Base-by-base conservation (phyloP, 2,888 invertebrate genomes). In the Lasius fuliginosus region DNA sequence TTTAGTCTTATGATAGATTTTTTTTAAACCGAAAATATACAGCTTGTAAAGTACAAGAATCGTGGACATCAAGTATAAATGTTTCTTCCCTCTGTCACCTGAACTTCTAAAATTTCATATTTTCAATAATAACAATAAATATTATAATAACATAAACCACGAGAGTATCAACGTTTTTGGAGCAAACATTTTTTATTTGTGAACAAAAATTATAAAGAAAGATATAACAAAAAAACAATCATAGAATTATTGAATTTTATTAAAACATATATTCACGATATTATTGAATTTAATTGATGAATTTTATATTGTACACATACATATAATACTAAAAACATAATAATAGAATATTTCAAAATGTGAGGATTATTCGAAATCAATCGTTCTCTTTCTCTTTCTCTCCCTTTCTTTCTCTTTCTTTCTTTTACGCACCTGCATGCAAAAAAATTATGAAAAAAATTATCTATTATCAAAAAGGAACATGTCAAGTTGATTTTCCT, bases 41-140 rank as follows among this genome's bases (percentile, higher is more conserved):
- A 33, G 8, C 15, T 53, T 56, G 53, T 27, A n/a, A n/a, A 62
- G 8, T 30, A n/a, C 1, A n/a, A 74, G 40, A 62, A 33, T 33
- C n/a, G 4, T n/a, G 46, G 18, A n/a, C 15, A n/a, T n/a, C 15
- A 30, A 23, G 27, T 18, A n/a, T 30, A 60, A 74, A 42, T 0
- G 4, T 46, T 60, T 60, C 30, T 15, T 3, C 18, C 3, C 27
- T 64, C 36, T 49, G 42, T 12, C 15, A 15, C 5, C 1, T 49
- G 49, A 49, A n/a, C 8, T 49, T 49, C 0, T 49, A 6, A 18
- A 18, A 23, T 36, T 40, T 68, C 11, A 53, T 27, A 53, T 76
- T 40, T 68, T 67, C 8, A 68, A 46, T 64, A 62, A 76, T 8
- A 36, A 36, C 15, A 69, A 40, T n/a, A 9, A 33, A 77, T 23